Evolutionary conservation across 2,888 invertebrate species (phyloP).

Genomic region (Tachina grossa): DNA sequence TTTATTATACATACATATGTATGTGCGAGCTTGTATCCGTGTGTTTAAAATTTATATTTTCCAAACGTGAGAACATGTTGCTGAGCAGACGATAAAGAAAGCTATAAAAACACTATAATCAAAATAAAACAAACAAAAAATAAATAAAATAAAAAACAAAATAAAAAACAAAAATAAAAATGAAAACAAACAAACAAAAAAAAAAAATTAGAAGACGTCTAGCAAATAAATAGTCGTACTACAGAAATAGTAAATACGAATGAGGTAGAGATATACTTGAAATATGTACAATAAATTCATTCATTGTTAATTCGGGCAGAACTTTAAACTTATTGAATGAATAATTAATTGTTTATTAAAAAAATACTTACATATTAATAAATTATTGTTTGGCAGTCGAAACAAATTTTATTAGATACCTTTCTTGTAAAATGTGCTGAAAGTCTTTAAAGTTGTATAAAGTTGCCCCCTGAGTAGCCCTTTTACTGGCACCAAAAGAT

Average conservation of each 20-base stretch:
- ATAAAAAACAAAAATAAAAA: constrained; percentile 30
- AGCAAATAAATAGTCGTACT: constrained; percentile 16
- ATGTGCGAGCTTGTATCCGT: background rate
- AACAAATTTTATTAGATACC: no score
- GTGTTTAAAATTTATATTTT: background rate
- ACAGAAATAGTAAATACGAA: constrained; percentile 48
- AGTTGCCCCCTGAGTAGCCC: no score
- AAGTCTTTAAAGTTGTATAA: no score
- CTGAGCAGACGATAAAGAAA: constrained; percentile 34
- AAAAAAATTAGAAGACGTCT: background rate
- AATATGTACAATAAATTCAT: constrained; percentile 36
- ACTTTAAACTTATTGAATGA: constrained; percentile 30
- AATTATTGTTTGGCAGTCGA: no score
- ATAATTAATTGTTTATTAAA: background rate
- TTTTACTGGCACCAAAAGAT: no score
- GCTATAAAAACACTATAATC: constrained; percentile 57
- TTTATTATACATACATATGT: background rate
- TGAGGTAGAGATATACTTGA: constrained; percentile 24
- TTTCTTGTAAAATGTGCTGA: no score
- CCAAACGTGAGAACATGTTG: constrained; percentile 54
- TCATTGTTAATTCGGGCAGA: constrained; percentile 38
- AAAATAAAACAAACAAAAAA: constrained; percentile 59
- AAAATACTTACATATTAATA: no score
- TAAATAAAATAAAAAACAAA: constrained; percentile 15
- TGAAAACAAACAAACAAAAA: constrained; percentile 40